Conservation (phyloP, 2,888 invertebrate species). For the Leptinotarsa haldemani region DNA sequence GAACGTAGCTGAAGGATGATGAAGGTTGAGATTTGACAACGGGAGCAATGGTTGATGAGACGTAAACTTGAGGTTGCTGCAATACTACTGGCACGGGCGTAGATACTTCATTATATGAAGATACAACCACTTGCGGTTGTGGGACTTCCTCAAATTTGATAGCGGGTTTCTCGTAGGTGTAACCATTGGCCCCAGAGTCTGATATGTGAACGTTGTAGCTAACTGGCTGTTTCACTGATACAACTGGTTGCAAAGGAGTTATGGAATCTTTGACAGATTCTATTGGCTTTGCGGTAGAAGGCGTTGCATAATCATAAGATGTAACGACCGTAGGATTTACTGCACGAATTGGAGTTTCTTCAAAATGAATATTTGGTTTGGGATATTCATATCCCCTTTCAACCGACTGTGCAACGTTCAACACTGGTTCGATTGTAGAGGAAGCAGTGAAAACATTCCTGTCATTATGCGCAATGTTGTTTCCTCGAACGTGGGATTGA, state of each 20-base stretch:
- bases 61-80: constrained; percentile 37
- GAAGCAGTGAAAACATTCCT: background rate
- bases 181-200: constrained; percentile 49
- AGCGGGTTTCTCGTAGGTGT: constrained; percentile 58
- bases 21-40: constrained; percentile 1
- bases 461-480: background rate
- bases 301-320: constrained; percentile 2
- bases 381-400: constrained; percentile 62
- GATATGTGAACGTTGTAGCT: constrained; percentile 8
- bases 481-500: constrained; percentile 29
- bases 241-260: constrained; percentile 31
- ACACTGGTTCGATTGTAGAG: background rate
- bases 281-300: constrained; percentile 64
- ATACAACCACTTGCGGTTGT: constrained; percentile 24
- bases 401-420: background rate
- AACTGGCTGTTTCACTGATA: constrained; percentile 63
- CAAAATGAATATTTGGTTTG: constrained; percentile 59
- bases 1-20: background rate
- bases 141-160: constrained; percentile 60
- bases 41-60: constrained; percentile 40
- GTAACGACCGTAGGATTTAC: constrained; percentile 49
- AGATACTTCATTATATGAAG: constrained; percentile 34
- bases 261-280: constrained; percentile 53
- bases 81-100: constrained; percentile 35
- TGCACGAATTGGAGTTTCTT: constrained; percentile 44